These are phyloP conservation scores for Tipula vernalis DNA, from an alignment of 2,888 invertebrate genomes.

Conservation along the genomic window DNA sequence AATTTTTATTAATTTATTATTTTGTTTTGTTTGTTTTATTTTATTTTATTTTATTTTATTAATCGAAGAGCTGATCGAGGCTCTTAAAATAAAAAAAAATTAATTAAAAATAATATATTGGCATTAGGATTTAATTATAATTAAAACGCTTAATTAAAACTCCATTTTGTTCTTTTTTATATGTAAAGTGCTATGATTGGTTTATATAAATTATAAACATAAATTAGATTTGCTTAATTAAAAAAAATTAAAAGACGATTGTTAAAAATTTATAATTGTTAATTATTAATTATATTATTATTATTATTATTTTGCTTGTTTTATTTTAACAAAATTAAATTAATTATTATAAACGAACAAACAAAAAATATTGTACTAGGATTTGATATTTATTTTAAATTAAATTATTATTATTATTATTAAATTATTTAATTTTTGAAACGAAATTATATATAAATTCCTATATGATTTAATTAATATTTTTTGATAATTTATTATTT, in stretches of 20 bases:
- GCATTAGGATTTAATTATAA: background rate
- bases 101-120: background rate
- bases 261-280: conserved; percentile 4
- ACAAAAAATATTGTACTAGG: background rate
- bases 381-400: background rate
- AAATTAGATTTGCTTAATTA: background rate
- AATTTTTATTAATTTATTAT: background rate
- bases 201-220: background rate
- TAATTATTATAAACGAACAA: background rate
- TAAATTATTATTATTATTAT: background rate
- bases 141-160: background rate
- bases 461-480: background rate
- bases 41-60: no score
- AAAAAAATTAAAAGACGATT: background rate
- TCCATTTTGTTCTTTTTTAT: background rate
- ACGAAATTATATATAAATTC: background rate
- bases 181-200: background rate
- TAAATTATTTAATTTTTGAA: background rate
- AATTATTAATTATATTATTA: background rate
- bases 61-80: background rate
- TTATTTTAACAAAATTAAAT: background rate
- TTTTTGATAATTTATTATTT: background rate
- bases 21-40: background rate
- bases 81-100: background rate
- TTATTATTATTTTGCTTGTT: background rate